Evolutionary conservation across 2,113 vertebrate genomes (phyloP).

Genomic region (Corythaeola cristata): DNA sequence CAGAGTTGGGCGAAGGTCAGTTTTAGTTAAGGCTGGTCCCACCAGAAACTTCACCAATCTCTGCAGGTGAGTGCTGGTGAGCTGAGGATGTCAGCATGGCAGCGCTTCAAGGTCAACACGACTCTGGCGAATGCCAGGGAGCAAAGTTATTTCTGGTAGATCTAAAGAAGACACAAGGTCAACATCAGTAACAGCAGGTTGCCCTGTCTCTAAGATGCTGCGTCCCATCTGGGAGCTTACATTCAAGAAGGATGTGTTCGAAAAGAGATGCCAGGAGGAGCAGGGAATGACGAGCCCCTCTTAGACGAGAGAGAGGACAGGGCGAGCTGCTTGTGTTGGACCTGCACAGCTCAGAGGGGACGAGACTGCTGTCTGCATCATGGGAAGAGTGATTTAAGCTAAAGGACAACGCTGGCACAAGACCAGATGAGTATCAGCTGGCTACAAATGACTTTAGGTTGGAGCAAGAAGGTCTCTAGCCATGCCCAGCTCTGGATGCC

Average conservation of each 20-base stretch:
- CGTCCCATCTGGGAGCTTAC: not conserved
- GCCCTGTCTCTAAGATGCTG: fast-evolving
- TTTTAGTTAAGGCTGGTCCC: not conserved
- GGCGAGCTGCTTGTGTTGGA: not conserved
- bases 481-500: not conserved
- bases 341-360: not conserved
- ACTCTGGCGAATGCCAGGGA: not conserved
- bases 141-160: not conserved
- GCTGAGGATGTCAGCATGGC: too few species aligned
- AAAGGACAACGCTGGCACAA: not conserved
- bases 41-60: not conserved
- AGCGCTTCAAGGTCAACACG: not conserved
- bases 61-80: not conserved
- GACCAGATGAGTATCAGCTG: not conserved
- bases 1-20: not conserved
- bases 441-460: not conserved
- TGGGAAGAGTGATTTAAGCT: not conserved
- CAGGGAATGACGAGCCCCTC: not conserved
- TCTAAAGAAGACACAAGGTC: not conserved
- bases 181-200: not conserved
- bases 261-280: not conserved
- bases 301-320: not conserved
- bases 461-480: not conserved
- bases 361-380: not conserved
- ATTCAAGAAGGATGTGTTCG: not conserved